phyloP scores from a whole-genome alignment of 2,797 vertebrate genomes.

The Otolemur crassicaudatus region DNA sequence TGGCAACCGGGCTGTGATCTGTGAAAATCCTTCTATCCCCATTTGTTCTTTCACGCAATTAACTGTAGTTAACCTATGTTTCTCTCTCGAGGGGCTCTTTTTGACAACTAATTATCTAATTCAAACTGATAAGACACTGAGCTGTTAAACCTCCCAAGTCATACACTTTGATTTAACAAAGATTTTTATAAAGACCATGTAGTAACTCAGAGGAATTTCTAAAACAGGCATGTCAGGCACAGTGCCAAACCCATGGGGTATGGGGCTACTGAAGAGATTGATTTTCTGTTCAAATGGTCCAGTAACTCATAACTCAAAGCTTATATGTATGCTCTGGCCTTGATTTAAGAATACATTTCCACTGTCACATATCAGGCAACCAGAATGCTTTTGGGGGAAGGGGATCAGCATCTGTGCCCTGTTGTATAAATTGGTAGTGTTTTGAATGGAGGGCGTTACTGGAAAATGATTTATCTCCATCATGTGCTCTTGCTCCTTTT shows the following conservation, averaged over 20 bases:
- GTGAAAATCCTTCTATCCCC: background rate
- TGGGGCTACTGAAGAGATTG: background rate
- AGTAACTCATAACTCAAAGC: background rate
- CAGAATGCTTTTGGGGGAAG: background rate
- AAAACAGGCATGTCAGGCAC: background rate
- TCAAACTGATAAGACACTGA: constrained; percentile 63
- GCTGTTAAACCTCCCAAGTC: constrained; percentile 62
- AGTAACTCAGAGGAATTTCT: constrained; percentile 53
- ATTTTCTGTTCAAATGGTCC: constrained; percentile 37
- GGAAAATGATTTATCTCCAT: background rate
- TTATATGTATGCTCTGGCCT: background rate
- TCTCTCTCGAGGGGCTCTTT: constrained; percentile 63
- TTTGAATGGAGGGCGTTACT: background rate
- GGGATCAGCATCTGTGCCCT: rapidly evolving
- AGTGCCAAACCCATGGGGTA: background rate
- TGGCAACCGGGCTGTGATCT: background rate
- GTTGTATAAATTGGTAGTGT: rapidly evolving
- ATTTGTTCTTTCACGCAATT: constrained; percentile 62
- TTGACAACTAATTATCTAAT: constrained; percentile 80
- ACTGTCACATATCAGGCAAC: too few species aligned
- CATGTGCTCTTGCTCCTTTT: background rate
- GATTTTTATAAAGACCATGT: constrained; percentile 64
- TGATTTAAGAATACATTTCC: background rate
- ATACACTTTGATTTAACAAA: constrained; percentile 72
- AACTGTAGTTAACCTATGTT: constrained; percentile 74